phyloP scores from a whole-genome alignment of 2,888 invertebrate genomes.

The Hyles lineata region DNA sequence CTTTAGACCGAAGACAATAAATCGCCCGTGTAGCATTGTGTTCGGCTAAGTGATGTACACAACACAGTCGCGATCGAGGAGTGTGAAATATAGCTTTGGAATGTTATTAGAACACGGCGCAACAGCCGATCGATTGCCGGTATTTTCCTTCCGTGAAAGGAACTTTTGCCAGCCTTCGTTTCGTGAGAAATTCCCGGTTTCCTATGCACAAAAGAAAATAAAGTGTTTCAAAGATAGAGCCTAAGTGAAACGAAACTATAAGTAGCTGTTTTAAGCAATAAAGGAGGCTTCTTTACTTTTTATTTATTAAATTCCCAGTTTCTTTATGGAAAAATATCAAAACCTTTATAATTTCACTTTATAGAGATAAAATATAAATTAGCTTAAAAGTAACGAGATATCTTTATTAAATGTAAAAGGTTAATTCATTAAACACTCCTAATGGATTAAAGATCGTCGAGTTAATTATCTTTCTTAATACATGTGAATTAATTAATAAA shows the following conservation, averaged over 20 bases:
- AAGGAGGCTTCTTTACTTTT: background rate
- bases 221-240: conserved; percentile 12
- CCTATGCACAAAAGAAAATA: conserved; percentile 24
- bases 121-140: conserved; percentile 62
- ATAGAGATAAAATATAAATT: conserved; percentile 6
- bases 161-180: conserved; percentile 17
- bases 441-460: background rate
- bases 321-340: background rate
- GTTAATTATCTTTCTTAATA: background rate
- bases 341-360: background rate
- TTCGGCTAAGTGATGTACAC: conserved; percentile 58
- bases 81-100: conserved; percentile 71
- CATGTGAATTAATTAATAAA: background rate
- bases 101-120: conserved; percentile 76
- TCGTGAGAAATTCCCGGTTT: conserved; percentile 8
- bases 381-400: background rate
- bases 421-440: background rate
- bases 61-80: conserved; percentile 60
- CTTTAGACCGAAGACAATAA: conserved; percentile 73
- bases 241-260: conserved; percentile 7
- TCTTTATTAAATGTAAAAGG: background rate
- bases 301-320: background rate
- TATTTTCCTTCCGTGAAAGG: conserved; percentile 20
- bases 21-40: conserved; percentile 76
- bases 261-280: background rate